A percentile compares a stretch with the other conserved stretches of the same genome.
Evolutionary conservation across 2,797 vertebrate species (phyloP).

Genomic region (Gymnocypris eckloni): DNA sequence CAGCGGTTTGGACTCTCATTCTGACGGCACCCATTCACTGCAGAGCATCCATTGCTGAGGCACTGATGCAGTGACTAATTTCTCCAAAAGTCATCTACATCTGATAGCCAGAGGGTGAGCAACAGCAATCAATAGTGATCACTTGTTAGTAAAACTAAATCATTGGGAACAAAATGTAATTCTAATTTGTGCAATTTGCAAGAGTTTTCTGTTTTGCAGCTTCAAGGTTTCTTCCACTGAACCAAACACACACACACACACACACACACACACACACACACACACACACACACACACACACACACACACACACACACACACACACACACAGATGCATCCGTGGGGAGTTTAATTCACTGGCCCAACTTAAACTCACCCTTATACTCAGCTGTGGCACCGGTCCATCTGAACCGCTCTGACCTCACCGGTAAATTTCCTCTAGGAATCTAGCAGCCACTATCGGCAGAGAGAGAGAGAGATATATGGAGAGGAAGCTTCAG

Average conservation of each 20-base stretch:
- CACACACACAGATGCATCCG: slow-evolving; percentile 15
- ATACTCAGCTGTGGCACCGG: slow-evolving; percentile 45
- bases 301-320: slow-evolving; percentile 9
- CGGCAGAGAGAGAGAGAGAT: slow-evolving; percentile 65
- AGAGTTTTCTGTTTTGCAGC: background rate
- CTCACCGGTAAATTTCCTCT: slow-evolving; percentile 77
- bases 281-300: slow-evolving; percentile 6
- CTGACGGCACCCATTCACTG: background rate
- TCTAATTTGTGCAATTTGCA: background rate
- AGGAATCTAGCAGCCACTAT: slow-evolving; percentile 58
- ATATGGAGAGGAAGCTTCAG: slow-evolving; percentile 67
- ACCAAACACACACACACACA: slow-evolving; percentile 1
- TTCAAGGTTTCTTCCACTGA: background rate
- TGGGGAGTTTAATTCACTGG: slow-evolving; percentile 68
- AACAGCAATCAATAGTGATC: background rate
- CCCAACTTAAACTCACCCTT: slow-evolving; percentile 60
- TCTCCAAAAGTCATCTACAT: background rate
- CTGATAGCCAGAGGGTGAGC: background rate
- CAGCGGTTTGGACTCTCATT: background rate
- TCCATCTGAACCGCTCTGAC: slow-evolving; percentile 63
- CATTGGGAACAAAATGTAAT: background rate
- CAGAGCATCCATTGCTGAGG: background rate
- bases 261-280: background rate
- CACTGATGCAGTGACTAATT: too few species aligned
- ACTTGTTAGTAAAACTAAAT: background rate